Percentiles rank a stretch among this genome's conserved stretches.
phyloP scores from a whole-genome alignment of 2,113 vertebrate genomes.

The Hippocampus barbouri region DNA sequence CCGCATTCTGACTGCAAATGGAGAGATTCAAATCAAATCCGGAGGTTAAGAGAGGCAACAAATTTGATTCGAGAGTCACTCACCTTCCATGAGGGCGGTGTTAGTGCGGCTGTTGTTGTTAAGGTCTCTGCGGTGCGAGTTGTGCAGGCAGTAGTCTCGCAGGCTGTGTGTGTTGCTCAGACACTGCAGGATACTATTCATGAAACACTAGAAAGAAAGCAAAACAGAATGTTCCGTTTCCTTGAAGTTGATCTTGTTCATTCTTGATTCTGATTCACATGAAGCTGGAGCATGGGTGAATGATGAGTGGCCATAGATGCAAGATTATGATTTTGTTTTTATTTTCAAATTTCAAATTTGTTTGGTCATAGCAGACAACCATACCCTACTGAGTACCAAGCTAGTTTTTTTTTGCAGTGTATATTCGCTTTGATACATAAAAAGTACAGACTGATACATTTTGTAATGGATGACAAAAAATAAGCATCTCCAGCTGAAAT shows the following conservation, averaged over 20 bases:
- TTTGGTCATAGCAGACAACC: background rate
- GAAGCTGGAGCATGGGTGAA: background rate
- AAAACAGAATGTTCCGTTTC: slow-evolving; percentile 9
- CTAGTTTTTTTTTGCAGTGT: background rate
- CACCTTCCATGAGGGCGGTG: slow-evolving; percentile 93
- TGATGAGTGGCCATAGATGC: background rate
- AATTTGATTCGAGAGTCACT: slow-evolving; percentile 2
- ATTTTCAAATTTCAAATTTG: too few species aligned
- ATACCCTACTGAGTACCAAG: background rate
- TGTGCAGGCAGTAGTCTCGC: slow-evolving; percentile 94
- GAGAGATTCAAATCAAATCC: background rate
- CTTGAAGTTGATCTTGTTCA: background rate
- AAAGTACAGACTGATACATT: background rate
- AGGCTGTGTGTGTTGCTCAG: slow-evolving; percentile 94
- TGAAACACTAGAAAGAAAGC: slow-evolving; percentile 84
- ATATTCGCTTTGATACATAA: background rate
- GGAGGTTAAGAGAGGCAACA: background rate
- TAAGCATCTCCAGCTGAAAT: background rate
- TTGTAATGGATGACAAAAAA: background rate
- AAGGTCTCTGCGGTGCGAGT: slow-evolving; percentile 88
- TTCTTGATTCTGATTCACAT: background rate
- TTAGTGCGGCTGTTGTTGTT: slow-evolving; percentile 87
- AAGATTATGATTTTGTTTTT: background rate
- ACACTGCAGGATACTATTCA: slow-evolving; percentile 99
- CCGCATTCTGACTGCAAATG: background rate